These are phyloP conservation scores for Unio pictorum DNA, from an alignment of 2,888 invertebrate species.

Conservation along the genomic window DNA sequence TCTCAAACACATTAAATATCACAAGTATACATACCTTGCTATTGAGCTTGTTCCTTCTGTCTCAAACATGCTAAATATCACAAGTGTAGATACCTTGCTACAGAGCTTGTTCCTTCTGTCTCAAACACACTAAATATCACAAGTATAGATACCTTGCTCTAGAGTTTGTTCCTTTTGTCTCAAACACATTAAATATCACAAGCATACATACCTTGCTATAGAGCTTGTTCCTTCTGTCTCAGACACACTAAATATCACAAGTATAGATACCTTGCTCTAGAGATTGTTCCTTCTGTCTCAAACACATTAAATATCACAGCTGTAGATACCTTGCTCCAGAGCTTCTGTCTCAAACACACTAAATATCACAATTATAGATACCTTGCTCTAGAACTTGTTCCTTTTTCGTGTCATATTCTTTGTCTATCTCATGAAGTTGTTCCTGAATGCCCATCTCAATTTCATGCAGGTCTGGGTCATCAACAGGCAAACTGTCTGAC, in stretches of 20 bases:
- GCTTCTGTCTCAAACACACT: constrained; percentile 33
- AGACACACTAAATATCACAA: constrained; percentile 13
- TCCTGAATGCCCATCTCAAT: constrained; percentile 11
- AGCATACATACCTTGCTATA: too few relatives aligned
- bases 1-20: constrained; percentile 18
- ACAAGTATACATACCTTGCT: constrained; percentile 29
- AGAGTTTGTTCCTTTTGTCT: constrained; percentile 42
- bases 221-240: constrained; percentile 35
- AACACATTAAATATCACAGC: constrained; percentile 8
- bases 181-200: not conserved
- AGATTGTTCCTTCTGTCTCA: constrained; percentile 41
- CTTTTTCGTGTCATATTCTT: constrained; percentile 35
- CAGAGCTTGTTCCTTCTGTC: too few relatives aligned
- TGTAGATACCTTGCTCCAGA: constrained; percentile 36
- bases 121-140: too few relatives aligned
- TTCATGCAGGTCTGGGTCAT: constrained; percentile 15
- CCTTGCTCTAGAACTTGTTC: constrained; percentile 43
- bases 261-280: constrained; percentile 36
- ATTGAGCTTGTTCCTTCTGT: constrained; percentile 39
- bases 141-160: constrained; percentile 31
- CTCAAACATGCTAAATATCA: constrained; percentile 6
- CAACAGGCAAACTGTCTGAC: constrained; percentile 16
- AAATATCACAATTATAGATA: constrained; percentile 12
- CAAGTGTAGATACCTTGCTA: too few relatives aligned
- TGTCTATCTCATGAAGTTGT: constrained; percentile 23